Evolutionary conservation across 2,888 invertebrate species (phyloP).

Genomic region (Scaptomyza caliginosa): DNA sequence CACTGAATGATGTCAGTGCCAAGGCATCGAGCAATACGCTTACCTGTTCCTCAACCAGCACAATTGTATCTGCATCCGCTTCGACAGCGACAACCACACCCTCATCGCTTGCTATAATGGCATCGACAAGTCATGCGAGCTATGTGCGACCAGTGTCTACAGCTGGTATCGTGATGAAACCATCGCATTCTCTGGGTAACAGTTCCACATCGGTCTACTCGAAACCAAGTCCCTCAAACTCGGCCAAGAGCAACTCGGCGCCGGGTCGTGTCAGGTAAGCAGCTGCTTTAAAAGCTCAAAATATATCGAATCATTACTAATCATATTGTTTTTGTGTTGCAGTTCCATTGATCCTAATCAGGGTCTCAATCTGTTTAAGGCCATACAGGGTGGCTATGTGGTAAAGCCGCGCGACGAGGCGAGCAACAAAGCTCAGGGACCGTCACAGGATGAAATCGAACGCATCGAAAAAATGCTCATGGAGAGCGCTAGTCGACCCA

Average conservation of each 20-base stretch:
- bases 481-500: conserved; percentile 81
- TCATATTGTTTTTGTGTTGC: conserved; percentile 18
- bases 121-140: conserved; percentile 67
- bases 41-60: conserved; percentile 75
- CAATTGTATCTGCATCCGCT: conserved; percentile 74
- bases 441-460: conserved; percentile 86
- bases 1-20: conserved; percentile 86
- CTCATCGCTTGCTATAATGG: conserved; percentile 65
- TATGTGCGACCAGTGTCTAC: conserved; percentile 78
- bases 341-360: conserved; percentile 84
- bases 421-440: conserved; percentile 87
- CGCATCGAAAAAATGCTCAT: conserved; percentile 86
- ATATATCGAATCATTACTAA: background rate
- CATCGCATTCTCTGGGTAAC: conserved; percentile 84
- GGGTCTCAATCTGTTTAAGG: conserved; percentile 84
- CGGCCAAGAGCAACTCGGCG: conserved; percentile 84
- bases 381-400: conserved; percentile 86
- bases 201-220: conserved; percentile 84
- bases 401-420: conserved; percentile 88
- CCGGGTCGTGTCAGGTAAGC: conserved; percentile 83
- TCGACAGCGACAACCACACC: conserved; percentile 70
- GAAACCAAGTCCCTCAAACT: conserved; percentile 84
- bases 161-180: conserved; percentile 79
- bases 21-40: conserved; percentile 54
- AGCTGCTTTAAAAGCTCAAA: background rate